phyloP scores from a whole-genome alignment of 2,797 vertebrate genomes.

The Martes flavigula region DNA sequence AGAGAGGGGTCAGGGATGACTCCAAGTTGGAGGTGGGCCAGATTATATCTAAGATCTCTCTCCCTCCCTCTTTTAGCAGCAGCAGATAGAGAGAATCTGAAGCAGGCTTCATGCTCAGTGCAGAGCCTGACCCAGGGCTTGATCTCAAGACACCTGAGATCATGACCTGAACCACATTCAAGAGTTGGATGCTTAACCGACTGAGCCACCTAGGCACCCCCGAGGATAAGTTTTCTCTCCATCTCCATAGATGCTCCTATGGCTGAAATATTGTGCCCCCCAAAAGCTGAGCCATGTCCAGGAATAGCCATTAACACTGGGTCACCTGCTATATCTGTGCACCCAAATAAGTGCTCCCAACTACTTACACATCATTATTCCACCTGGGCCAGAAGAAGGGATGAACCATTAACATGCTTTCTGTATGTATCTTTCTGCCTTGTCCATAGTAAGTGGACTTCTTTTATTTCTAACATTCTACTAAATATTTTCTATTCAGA shows the following conservation, averaged over 20 bases:
- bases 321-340: not conserved
- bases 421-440: not conserved
- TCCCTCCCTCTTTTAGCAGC: not conserved
- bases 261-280: not conserved
- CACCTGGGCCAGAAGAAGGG: not conserved
- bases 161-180: not conserved
- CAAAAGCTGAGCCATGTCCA: not conserved
- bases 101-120: not conserved
- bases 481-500: not conserved
- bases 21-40: not conserved
- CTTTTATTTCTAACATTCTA: slow-evolving; percentile 5
- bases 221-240: not conserved
- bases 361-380: not conserved
- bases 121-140: not conserved
- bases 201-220: not conserved
- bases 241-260: not conserved
- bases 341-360: not conserved
- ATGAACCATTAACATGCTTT: not conserved
- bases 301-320: not conserved
- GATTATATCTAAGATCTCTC: not conserved
- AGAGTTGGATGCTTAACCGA: not conserved
- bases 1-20: not conserved
- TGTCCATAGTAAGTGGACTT: not conserved
- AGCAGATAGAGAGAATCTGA: not conserved
- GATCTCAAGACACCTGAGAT: not conserved